Percentiles rank a stretch among this genome's conserved stretches.
Conservation (phyloP, 2,113 vertebrate species). For the Prochilodus magdalenae region DNA sequence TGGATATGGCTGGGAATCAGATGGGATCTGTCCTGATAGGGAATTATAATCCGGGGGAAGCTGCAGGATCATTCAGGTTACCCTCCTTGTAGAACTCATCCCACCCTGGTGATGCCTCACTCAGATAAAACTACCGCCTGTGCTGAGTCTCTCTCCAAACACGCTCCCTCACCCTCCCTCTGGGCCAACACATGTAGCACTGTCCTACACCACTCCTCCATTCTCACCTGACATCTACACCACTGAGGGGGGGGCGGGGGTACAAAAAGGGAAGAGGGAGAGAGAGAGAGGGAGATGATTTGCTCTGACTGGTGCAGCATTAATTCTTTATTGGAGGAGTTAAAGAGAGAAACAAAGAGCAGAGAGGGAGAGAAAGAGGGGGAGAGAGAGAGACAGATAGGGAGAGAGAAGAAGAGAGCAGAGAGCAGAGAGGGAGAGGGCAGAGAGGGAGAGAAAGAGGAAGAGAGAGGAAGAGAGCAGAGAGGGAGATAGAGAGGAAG, state of each 20-base stretch:
- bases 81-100: too few relatives aligned
- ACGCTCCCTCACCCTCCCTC: conserved; percentile 52
- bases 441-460: neutral
- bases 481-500: conserved; percentile 54
- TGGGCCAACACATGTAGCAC: neutral
- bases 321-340: conserved; percentile 66
- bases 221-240: conserved; percentile 53
- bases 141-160: conserved; percentile 1
- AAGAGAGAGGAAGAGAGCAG: neutral
- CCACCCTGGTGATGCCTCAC: too few relatives aligned
- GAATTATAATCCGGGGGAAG: too few relatives aligned
- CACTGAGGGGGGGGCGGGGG: neutral
- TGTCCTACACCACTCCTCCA: conserved; percentile 29
- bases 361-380: neutral
- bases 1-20: too few relatives aligned
- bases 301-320: conserved; percentile 69
- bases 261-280: neutral
- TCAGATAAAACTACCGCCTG: too few relatives aligned
- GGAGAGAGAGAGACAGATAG: neutral
- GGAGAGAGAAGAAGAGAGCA: too few relatives aligned
- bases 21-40: too few relatives aligned
- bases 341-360: neutral
- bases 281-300: conserved; percentile 57
- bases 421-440: too few relatives aligned
- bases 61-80: too few relatives aligned